Conservation (phyloP, 2,797 vertebrate genomes). For the Galagoides demidoff region DNA sequence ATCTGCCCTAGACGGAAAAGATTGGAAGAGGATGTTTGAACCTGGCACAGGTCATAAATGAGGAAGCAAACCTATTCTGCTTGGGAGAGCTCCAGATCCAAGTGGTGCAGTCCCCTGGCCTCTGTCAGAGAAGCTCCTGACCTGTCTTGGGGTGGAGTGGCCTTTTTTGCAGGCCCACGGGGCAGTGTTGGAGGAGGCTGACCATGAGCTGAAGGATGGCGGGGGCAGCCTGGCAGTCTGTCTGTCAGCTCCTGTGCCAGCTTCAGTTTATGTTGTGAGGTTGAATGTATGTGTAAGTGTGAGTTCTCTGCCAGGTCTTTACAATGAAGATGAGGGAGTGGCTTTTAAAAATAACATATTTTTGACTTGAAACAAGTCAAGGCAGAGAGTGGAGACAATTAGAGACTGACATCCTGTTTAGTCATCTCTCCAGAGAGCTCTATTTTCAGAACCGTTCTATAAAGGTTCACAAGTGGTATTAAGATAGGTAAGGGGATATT, state of each 20-base stretch:
- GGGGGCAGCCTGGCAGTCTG: not conserved
- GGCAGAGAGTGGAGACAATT: conserved; percentile 59
- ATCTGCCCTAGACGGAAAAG: too few relatives aligned
- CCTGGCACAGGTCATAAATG: not conserved
- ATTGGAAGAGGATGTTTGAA: not conserved
- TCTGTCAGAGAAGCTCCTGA: not conserved
- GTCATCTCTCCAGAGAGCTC: conserved; percentile 78
- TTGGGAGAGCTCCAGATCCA: not conserved
- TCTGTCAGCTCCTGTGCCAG: conserved; percentile 4
- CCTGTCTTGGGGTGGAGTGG: accelerated
- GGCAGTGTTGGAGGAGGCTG: not conserved
- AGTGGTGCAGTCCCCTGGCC: not conserved
- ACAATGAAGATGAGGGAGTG: conserved; percentile 69
- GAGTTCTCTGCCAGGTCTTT: conserved; percentile 56
- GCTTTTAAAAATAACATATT: conserved; percentile 77
- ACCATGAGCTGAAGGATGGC: not conserved
- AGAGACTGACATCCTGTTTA: conserved; percentile 66
- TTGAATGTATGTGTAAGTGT: not conserved
- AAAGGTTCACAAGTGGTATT: conserved; percentile 52
- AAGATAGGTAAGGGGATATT: conserved; percentile 64
- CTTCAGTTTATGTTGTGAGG: conserved; percentile 26
- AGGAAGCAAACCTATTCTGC: not conserved
- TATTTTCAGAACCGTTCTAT: conserved; percentile 80
- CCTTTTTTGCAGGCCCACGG: not conserved
- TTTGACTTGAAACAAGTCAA: conserved; percentile 75